phyloP scores from a whole-genome alignment of 2,888 invertebrate species.

The Hyposoter dolosus region DNA sequence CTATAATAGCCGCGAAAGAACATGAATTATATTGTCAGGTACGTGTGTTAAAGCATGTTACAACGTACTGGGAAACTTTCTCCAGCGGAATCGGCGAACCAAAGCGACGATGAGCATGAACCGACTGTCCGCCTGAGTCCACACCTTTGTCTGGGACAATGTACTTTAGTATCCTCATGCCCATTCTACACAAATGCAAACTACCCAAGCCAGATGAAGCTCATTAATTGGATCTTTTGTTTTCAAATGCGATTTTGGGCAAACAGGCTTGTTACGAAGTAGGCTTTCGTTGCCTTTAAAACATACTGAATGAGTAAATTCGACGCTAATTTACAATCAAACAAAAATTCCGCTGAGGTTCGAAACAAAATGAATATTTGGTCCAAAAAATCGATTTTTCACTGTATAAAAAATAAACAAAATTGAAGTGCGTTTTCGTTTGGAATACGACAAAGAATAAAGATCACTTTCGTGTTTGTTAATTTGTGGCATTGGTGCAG shows the following conservation, averaged over 20 bases:
- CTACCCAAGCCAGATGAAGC: background rate
- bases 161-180: background rate
- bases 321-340: no score
- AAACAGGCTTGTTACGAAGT: background rate
- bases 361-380: background rate
- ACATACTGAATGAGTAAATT: background rate
- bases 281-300: background rate
- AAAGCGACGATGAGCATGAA: conserved; percentile 72
- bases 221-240: background rate
- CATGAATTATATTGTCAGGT: conserved; percentile 47
- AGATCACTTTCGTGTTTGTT: conserved; percentile 11
- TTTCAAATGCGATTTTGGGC: background rate
- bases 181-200: background rate
- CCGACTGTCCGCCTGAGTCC: conserved; percentile 38
- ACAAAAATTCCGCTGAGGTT: no score
- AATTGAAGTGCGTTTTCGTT: background rate
- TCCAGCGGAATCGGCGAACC: conserved; percentile 76
- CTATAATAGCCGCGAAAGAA: conserved; percentile 51
- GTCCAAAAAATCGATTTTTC: background rate
- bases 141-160: background rate
- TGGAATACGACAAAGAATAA: background rate
- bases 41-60: conserved; percentile 67
- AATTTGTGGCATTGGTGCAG: background rate
- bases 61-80: conserved; percentile 75
- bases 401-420: background rate